Conservation (phyloP, 1,140 invertebrate species). For the Rhizoglyphus robini region DNA sequence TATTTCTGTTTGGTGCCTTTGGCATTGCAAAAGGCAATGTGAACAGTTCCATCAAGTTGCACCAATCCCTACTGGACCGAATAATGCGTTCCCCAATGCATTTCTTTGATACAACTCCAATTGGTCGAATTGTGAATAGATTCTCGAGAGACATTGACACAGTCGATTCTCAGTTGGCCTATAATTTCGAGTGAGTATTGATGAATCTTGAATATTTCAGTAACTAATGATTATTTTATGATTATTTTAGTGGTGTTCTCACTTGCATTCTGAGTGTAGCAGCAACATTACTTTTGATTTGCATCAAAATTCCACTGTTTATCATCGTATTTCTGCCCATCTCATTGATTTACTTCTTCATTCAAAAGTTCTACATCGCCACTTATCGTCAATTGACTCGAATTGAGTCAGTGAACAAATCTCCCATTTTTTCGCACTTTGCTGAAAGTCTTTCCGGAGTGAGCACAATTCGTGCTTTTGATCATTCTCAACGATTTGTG, state of each 20-base stretch:
- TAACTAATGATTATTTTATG: neutral
- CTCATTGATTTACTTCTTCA: constrained; percentile 38
- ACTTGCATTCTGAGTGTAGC: constrained; percentile 34
- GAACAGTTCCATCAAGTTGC: constrained; percentile 22
- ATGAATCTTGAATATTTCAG: neutral
- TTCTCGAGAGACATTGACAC: constrained; percentile 39
- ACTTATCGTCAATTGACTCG: constrained; percentile 57
- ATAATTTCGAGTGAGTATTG: constrained; percentile 28
- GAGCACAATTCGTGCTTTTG: constrained; percentile 43
- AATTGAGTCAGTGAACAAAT: constrained; percentile 40
- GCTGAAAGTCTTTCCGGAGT: constrained; percentile 42
- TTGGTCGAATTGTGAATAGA: constrained; percentile 43
- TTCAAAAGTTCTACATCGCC: constrained; percentile 44
- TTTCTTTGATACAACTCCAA: constrained; percentile 38
- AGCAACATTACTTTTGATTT: constrained; percentile 40
- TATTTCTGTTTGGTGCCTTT: neutral
- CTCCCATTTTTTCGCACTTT: constrained; percentile 44
- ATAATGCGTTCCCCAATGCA: constrained; percentile 33
- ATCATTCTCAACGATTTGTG: constrained; percentile 38
- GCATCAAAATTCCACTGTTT: constrained; percentile 42
- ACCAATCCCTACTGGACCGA: constrained; percentile 29
- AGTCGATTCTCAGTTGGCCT: constrained; percentile 32
- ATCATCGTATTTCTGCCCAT: constrained; percentile 42
- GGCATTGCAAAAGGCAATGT: neutral
- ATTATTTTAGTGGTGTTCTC: constrained; percentile 27